phyloP scores from a whole-genome alignment of 92 coral and sea anemone species.

The Palythoa caribaeorum region DNA sequence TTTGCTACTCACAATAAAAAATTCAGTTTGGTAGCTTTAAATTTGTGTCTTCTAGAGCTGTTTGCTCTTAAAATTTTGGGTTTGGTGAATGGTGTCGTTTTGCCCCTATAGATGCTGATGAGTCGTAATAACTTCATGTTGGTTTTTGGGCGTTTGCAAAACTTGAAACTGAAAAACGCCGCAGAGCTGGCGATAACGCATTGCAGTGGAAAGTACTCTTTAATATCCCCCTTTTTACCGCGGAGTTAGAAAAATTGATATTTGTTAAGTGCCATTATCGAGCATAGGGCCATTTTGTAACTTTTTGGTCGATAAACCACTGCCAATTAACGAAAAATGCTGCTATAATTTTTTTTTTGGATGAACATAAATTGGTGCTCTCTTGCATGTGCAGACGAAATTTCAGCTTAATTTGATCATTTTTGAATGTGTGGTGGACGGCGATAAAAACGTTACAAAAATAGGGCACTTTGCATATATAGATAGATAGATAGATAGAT shows the following conservation, averaged over 20 bases:
- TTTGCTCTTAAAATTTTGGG: not conserved
- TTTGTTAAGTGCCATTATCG: too few species aligned
- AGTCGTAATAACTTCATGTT: not conserved
- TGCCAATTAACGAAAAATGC: too few species aligned
- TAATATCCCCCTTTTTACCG: slow-evolving; percentile 12
- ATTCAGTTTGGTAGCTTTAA: not conserved
- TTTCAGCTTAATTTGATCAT: too few species aligned
- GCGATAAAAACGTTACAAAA: not conserved
- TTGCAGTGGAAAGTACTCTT: slow-evolving; percentile 14
- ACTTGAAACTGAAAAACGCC: slow-evolving; percentile 20
- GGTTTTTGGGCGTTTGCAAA: slow-evolving; percentile 23
- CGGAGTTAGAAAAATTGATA: slow-evolving; percentile 17
- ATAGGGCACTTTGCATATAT: not conserved
- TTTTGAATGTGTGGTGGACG: too few species aligned
- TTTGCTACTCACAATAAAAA: not conserved
- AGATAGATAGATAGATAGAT: too few species aligned
- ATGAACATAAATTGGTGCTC: too few species aligned
- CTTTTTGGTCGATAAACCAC: too few species aligned
- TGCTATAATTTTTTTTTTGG: too few species aligned
- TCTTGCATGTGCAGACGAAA: too few species aligned
- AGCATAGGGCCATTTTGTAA: slow-evolving; percentile 1
- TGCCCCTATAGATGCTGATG: slow-evolving; percentile 18
- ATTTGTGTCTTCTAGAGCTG: slow-evolving; percentile 4
- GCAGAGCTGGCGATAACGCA: slow-evolving; percentile 24
- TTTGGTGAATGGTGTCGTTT: slow-evolving; percentile 15